phyloP scores from a whole-genome alignment of 1,140 invertebrate genomes.

The Solen grandis region DNA sequence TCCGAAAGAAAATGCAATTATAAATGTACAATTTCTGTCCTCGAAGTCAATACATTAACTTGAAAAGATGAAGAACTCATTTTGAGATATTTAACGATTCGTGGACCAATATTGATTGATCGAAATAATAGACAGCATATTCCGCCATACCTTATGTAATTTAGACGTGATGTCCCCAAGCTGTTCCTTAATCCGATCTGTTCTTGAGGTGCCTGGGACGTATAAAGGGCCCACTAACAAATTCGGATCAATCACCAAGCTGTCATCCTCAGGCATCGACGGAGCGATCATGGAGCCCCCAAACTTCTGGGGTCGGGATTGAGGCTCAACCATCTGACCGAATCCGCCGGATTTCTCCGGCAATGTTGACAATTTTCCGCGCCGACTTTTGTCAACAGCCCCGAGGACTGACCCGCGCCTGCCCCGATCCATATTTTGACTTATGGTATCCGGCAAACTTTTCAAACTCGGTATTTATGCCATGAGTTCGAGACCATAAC shows the following conservation, averaged over 20 bases:
- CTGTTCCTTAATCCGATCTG: constrained; percentile 26
- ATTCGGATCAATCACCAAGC: constrained; percentile 11
- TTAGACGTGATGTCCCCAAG: constrained; percentile 32
- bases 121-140: too few relatives aligned
- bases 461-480: too few relatives aligned
- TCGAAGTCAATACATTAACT: too few relatives aligned
- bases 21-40: too few relatives aligned
- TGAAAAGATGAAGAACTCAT: too few relatives aligned
- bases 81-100: too few relatives aligned
- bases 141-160: constrained; percentile 37
- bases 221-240: constrained; percentile 31
- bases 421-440: constrained; percentile 23
- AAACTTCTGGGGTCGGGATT: background rate
- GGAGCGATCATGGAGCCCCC: constrained; percentile 15
- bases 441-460: too few relatives aligned
- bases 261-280: background rate
- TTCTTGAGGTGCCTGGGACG: background rate
- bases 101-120: too few relatives aligned
- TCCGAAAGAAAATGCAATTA: too few relatives aligned
- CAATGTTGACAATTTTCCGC: background rate
- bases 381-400: background rate
- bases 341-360: background rate
- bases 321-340: background rate
- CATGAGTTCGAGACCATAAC: too few relatives aligned
- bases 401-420: background rate